Evolutionary conservation across 2,113 vertebrate species (phyloP).

Genomic region (Chiloscyllium plagiosum): DNA sequence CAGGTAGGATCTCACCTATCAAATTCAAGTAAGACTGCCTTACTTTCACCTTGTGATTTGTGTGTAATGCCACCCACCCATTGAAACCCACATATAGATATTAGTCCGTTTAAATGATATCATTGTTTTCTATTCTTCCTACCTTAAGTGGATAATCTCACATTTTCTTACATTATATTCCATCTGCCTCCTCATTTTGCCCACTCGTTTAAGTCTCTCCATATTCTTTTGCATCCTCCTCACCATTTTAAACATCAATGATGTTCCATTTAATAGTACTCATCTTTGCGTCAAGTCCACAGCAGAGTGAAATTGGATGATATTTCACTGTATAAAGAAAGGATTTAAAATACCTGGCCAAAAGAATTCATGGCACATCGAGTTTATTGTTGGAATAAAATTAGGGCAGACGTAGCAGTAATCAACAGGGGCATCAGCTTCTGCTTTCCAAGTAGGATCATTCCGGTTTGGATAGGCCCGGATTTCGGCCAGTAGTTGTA

Average conservation of each 20-base stretch:
- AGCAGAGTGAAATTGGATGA: background rate
- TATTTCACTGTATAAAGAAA: background rate
- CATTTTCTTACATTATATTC: too few relatives aligned
- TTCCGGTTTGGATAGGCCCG: constrained; percentile 61
- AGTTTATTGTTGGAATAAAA: constrained; percentile 92
- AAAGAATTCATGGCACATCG: constrained; percentile 94
- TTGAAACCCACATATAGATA: too few relatives aligned
- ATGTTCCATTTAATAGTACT: too few relatives aligned
- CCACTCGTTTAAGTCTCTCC: too few relatives aligned
- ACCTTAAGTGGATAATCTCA: too few relatives aligned
- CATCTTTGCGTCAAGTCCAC: too few relatives aligned
- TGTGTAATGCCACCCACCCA: too few relatives aligned
- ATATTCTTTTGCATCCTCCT: too few relatives aligned
- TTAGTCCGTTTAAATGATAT: too few relatives aligned
- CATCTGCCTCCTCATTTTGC: too few relatives aligned
- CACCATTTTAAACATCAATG: too few relatives aligned
- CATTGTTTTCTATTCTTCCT: too few relatives aligned
- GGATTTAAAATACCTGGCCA: constrained; percentile 76
- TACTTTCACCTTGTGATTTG: background rate
- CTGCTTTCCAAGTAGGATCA: constrained; percentile 67
- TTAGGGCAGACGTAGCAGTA: constrained; percentile 92
- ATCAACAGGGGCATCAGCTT: constrained; percentile 76
- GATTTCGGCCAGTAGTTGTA: constrained; percentile 79
- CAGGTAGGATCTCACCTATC: background rate
- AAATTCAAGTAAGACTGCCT: background rate